phyloP scores from a whole-genome alignment of 2,797 vertebrate genomes.

The Garrulus glandarius region DNA sequence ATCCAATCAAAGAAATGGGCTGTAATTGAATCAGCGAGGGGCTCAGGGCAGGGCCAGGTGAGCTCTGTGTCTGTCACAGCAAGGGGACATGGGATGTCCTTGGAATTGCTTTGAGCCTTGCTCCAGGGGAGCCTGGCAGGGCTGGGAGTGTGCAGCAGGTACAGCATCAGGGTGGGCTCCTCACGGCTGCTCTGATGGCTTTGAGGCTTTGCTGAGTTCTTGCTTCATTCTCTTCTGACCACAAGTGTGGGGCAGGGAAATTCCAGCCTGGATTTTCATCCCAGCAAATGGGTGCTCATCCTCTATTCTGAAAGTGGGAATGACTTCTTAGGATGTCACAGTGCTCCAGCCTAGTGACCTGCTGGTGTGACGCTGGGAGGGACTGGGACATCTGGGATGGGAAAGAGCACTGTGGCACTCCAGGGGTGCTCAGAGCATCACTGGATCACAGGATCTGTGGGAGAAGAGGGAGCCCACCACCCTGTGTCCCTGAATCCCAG shows the following conservation, averaged over 20 bases:
- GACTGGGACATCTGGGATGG: background rate
- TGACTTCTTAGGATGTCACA: background rate
- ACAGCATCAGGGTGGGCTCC: background rate
- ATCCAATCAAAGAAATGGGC: constrained; percentile 23
- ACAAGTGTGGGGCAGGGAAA: background rate
- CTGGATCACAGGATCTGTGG: background rate
- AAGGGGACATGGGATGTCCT: background rate
- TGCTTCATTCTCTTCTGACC: background rate
- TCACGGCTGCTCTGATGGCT: background rate
- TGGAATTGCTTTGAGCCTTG: background rate
- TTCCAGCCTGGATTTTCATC: background rate
- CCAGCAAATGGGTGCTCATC: background rate
- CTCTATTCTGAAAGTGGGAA: background rate
- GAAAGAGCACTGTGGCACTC: background rate
- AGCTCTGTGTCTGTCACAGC: background rate
- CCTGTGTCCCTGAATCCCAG: background rate
- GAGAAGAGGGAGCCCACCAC: background rate
- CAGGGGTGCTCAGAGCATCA: background rate
- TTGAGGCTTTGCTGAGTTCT: background rate
- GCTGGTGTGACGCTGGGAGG: background rate
- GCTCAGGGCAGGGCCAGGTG: background rate
- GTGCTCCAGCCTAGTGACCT: background rate
- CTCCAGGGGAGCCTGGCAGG: background rate
- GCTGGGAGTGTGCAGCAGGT: background rate
- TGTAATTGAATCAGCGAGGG: constrained; percentile 35